Evolutionary conservation across 2,797 vertebrate genomes (phyloP), one percentile per base, ranked within the genome.

Genomic region (Coregonus ussuriensis): DNA sequence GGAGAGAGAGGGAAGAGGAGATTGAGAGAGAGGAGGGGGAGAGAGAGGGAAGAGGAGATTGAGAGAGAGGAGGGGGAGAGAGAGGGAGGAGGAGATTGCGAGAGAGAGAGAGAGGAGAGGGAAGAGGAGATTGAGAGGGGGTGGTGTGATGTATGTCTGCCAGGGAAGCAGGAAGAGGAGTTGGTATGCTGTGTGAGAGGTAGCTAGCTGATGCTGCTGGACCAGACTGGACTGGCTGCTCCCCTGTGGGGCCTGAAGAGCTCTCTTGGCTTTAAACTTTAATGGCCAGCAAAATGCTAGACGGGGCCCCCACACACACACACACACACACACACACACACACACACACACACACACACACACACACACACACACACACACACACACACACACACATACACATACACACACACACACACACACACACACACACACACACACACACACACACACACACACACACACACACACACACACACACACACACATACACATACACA

Each of bases 281-380:
- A 93, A 93, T 92, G 88, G 84, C 81, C 86, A 84, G 85, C 83
- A 84, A 90, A 92, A 90, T 77, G 85, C 88, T 92, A 92, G 88
- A 90, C 78, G 83, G 88, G 77, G 82, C 84, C 35, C 9, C 78
- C 80, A 88, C 83, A 89, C 82, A 87, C 81, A 71, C 16, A n/a
- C 13, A 5, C 72, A 52, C 33, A n/a, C 37, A 37, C 16, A n/a
- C 13, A 5, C 72, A 52, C 33, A n/a, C 6, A 37, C 16, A n/a
- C 13, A 5, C 70, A 52, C 33, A n/a, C 37, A 37, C 16, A n/a
- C 13, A 5, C 72, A 52, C 33, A n/a, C 37, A 37, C 16, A n/a
- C 13, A 5, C 72, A 52, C 33, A n/a, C 37, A 37, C 16, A n/a
- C 13, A 5, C 67, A 52, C 33, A n/a, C 37, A 37, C 14, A n/a